These are phyloP conservation scores for Oasisia sp. DNA, from an alignment of 2,888 invertebrate genomes.

Conservation along the genomic window DNA sequence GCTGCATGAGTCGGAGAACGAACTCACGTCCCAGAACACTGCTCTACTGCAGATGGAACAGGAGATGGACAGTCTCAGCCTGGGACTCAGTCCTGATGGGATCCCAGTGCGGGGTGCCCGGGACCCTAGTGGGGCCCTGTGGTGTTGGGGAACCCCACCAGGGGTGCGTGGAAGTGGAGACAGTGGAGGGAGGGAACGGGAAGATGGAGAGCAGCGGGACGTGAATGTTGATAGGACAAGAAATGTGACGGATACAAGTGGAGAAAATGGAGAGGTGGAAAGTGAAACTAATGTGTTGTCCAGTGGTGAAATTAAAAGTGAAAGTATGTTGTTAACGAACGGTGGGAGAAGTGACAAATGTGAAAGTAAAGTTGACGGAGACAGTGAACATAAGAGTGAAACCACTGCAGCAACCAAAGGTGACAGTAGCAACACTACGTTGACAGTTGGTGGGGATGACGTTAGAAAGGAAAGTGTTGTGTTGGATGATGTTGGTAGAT, in stretches of 20 bases:
- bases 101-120: not conserved
- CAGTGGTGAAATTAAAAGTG: not conserved
- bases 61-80: not conserved
- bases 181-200: no score
- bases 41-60: not conserved
- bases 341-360: not conserved
- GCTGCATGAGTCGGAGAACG: slow-evolving; percentile 41
- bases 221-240: no score
- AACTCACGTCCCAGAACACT: not conserved
- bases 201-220: no score
- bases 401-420: not conserved
- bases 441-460: not conserved
- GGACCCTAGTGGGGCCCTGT: not conserved
- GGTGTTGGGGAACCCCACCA: not conserved
- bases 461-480: not conserved
- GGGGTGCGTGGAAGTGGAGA: not conserved
- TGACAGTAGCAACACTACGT: not conserved
- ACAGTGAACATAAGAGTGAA: not conserved
- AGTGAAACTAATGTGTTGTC: not conserved
- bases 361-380: not conserved
- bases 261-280: not conserved
- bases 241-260: not conserved
- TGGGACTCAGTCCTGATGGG: not conserved
- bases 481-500: not conserved
- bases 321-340: not conserved